Percentiles rank a stretch among this genome's conserved stretches.
phyloP scores from a whole-genome alignment of 1,140 invertebrate species.

The Drosophila neocordata region DNA sequence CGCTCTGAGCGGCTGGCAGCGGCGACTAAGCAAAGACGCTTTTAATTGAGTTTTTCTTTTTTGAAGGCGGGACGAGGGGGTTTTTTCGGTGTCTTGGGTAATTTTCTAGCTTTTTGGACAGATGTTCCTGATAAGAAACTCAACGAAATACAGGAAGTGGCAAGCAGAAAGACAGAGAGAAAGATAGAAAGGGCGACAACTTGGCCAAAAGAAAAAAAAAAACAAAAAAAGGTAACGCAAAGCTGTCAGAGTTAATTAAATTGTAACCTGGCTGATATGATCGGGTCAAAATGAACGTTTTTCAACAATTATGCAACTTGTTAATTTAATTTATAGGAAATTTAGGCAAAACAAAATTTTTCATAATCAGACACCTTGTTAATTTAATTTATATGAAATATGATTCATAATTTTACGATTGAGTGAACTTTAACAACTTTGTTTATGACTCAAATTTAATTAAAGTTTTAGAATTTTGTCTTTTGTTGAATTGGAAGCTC shows the following conservation, averaged over 20 bases:
- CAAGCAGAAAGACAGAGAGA: not conserved
- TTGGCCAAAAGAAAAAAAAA: constrained; percentile 13
- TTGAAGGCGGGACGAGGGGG: not conserved
- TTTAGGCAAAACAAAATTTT: not conserved
- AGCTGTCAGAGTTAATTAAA: constrained; percentile 71
- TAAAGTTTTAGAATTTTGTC: too few relatives aligned
- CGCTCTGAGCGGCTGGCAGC: constrained; percentile 28
- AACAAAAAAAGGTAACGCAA: constrained; percentile 55
- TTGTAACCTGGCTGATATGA: constrained; percentile 59
- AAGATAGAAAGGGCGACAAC: not conserved
- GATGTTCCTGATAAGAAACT: constrained; percentile 41
- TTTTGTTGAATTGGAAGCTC: too few relatives aligned
- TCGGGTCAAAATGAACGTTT: constrained; percentile 31
- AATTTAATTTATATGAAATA: not conserved
- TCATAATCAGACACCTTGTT: not conserved
- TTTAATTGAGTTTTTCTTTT: constrained; percentile 70
- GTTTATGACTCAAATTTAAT: too few relatives aligned
- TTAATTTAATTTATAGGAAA: constrained; percentile 1
- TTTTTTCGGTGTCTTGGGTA: constrained; percentile 17
- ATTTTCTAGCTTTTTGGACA: constrained; percentile 53
- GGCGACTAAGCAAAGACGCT: constrained; percentile 50
- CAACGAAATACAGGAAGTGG: not conserved
- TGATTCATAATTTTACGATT: not conserved
- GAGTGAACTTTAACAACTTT: not conserved
- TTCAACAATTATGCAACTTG: not conserved